These are phyloP conservation scores for Apocrypta bakeri DNA, from an alignment of 1,140 invertebrate genomes.

Conservation along the genomic window DNA sequence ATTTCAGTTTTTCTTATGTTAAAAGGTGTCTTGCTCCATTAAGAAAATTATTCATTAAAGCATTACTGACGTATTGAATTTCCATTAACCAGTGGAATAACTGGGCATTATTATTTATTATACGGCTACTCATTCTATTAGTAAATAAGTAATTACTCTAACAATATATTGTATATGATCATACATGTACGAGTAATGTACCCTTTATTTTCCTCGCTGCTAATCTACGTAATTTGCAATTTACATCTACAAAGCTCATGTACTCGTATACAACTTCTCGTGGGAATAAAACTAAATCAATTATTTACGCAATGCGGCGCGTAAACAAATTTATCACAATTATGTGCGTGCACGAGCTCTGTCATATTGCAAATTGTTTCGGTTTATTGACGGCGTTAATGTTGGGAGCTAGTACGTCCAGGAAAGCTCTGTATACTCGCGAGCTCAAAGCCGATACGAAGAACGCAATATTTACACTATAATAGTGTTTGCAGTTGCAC, in stretches of 20 bases:
- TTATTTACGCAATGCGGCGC: not conserved
- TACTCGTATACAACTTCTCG: not conserved
- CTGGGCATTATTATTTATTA: too few relatives aligned
- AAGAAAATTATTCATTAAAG: too few relatives aligned
- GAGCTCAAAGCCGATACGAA: not conserved
- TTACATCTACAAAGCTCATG: not conserved
- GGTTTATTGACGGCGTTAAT: slow-evolving; percentile 4
- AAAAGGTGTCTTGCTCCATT: too few relatives aligned
- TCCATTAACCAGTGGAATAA: too few relatives aligned
- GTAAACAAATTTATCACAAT: not conserved
- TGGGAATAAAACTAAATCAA: slow-evolving; percentile 26
- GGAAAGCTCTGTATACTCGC: not conserved
- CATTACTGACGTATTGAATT: too few relatives aligned
- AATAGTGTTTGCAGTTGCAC: not conserved
- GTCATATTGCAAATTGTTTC: not conserved
- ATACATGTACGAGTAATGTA: too few relatives aligned
- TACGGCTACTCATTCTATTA: too few relatives aligned
- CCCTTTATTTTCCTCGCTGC: not conserved
- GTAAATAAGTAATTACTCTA: too few relatives aligned
- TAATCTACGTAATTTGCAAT: not conserved
- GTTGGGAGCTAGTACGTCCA: not conserved
- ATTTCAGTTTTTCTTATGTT: too few relatives aligned
- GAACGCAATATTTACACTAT: not conserved
- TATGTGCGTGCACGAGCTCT: not conserved
- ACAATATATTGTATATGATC: too few relatives aligned